A percentile compares a stretch with the other conserved stretches of the same genome.
Conservation (phyloP, 2,888 invertebrate species). For the Balanococcus diminutus region DNA sequence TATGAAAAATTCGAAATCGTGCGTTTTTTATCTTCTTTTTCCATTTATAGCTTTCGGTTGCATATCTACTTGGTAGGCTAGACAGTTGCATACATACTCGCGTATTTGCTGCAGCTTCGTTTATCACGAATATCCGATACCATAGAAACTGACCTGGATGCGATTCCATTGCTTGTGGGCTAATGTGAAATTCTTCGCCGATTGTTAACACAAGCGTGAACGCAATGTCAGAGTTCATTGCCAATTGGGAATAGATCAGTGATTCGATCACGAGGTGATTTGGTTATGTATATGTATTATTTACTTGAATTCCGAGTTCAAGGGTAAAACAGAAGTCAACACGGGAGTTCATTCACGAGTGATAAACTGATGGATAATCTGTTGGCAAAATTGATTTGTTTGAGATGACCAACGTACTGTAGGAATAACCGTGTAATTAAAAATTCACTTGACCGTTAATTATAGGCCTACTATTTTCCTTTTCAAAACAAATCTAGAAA, state of each 20-base stretch:
- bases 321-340: neutral
- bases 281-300: neutral
- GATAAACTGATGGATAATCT: too few relatives aligned
- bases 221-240: conserved; percentile 27
- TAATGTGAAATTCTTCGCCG: conserved; percentile 27
- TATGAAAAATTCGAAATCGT: conserved; percentile 9
- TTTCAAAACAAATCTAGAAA: too few relatives aligned
- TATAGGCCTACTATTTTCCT: too few relatives aligned
- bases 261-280: conserved; percentile 32
- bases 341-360: neutral
- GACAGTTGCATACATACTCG: neutral
- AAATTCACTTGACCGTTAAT: too few relatives aligned
- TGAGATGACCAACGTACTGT: too few relatives aligned
- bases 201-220: conserved; percentile 37
- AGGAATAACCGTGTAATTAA: too few relatives aligned
- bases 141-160: conserved; percentile 14
- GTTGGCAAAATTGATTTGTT: too few relatives aligned
- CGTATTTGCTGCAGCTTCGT: neutral
- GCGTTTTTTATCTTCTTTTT: conserved; percentile 15
- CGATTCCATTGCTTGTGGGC: conserved; percentile 10
- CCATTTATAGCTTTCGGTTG: conserved; percentile 28
- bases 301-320: neutral
- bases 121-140: conserved; percentile 31
- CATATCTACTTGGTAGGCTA: neutral
- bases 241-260: conserved; percentile 15